These are phyloP conservation scores for Eupithecia insigniata DNA, from an alignment of 2,888 invertebrate species.

Conservation along the genomic window DNA sequence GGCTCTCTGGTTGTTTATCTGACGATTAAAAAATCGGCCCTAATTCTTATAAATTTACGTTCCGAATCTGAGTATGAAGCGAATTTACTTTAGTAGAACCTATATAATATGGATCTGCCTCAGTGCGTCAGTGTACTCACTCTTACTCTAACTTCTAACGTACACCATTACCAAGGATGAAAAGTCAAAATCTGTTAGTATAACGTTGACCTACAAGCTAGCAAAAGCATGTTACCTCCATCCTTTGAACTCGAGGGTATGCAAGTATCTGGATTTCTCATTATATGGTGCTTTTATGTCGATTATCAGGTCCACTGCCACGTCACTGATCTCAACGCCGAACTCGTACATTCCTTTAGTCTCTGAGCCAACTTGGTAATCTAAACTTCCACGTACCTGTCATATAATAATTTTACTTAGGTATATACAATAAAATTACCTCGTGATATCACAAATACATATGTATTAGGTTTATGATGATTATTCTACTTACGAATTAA, in stretches of 20 bases:
- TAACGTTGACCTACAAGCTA: neutral
- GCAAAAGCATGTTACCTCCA: slow-evolving; percentile 54
- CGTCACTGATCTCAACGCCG: slow-evolving; percentile 59
- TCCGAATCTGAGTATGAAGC: too few relatives aligned
- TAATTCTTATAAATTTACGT: too few relatives aligned
- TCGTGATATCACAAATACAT: too few relatives aligned
- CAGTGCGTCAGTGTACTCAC: neutral
- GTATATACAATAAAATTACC: too few relatives aligned
- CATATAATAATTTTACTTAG: neutral
- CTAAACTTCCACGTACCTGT: slow-evolving; percentile 44
- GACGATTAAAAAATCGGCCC: too few relatives aligned
- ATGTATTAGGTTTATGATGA: too few relatives aligned
- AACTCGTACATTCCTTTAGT: slow-evolving; percentile 43
- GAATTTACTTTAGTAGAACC: neutral
- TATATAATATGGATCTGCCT: neutral
- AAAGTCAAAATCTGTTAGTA: neutral
- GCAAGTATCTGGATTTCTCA: neutral
- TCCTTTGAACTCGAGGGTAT: slow-evolving; percentile 44
- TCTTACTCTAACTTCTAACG: neutral
- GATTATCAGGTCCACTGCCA: slow-evolving; percentile 50
- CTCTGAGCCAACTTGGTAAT: slow-evolving; percentile 21
- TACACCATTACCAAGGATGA: neutral
- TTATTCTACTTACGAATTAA: too few relatives aligned
- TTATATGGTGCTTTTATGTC: slow-evolving; percentile 29
- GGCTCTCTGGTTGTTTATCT: too few relatives aligned